phyloP scores from a whole-genome alignment of 2,888 invertebrate genomes.

The Ctena decussata region DNA sequence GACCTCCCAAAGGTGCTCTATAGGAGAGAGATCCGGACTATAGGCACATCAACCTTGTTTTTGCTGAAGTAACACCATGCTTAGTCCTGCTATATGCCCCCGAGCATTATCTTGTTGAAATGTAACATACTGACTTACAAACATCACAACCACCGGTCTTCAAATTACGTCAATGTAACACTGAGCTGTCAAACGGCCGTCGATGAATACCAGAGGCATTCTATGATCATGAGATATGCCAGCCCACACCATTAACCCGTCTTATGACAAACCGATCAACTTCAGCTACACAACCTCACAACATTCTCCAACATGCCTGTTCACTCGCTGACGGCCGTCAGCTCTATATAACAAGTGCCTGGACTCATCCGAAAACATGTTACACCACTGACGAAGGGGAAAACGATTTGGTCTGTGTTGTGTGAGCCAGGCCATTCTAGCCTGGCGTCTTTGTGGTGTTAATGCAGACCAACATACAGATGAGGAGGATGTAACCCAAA shows the following conservation, averaged over 20 bases:
- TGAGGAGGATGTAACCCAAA: no score
- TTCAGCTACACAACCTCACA: background rate
- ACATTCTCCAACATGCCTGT: background rate
- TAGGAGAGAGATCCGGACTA: background rate
- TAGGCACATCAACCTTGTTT: background rate
- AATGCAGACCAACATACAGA: no score
- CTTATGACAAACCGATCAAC: background rate
- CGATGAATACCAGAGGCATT: constrained; percentile 3
- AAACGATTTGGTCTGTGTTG: no score
- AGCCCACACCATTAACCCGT: background rate
- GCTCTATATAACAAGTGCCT: background rate
- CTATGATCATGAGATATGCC: background rate
- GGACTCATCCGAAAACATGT: background rate
- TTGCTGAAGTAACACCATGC: background rate
- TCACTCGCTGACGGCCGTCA: background rate
- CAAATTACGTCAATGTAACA: background rate
- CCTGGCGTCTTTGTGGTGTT: no score
- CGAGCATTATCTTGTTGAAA: constrained; percentile 11
- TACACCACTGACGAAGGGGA: background rate
- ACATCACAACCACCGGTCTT: background rate
- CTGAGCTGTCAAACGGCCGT: constrained; percentile 2
- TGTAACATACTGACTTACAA: background rate
- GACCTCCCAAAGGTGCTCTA: background rate
- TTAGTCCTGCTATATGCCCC: background rate
- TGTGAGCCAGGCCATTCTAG: no score